A percentile compares a stretch with the other conserved stretches of the same genome.
Conservation (phyloP, 2,113 vertebrate species). For the Orycteropus afer region DNA sequence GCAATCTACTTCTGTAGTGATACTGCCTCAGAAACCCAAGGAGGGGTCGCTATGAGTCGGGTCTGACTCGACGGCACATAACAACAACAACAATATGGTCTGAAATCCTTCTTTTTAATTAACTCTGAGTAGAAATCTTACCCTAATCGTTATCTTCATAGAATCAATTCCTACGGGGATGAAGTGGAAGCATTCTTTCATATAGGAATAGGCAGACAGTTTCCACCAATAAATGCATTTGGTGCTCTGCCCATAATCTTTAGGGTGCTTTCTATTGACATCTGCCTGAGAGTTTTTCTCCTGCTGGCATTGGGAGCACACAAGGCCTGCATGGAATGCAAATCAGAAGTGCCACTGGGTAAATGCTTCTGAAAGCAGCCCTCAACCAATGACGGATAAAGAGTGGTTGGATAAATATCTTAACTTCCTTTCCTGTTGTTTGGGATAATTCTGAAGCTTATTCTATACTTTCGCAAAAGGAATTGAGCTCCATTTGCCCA, state of each 20-base stretch:
- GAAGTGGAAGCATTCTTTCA: neutral
- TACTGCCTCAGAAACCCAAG: too few species aligned
- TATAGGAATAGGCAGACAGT: neutral
- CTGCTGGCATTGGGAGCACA: neutral
- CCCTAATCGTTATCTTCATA: neutral
- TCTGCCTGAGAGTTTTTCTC: neutral
- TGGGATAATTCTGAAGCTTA: neutral
- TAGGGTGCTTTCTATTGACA: neutral
- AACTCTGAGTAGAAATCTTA: neutral
- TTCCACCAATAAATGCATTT: neutral
- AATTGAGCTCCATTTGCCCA: neutral
- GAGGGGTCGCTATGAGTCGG: too few species aligned
- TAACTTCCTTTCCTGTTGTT: neutral
- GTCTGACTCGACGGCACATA: too few species aligned
- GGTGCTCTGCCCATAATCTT: neutral
- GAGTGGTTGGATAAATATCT: neutral
- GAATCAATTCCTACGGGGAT: neutral
- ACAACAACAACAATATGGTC: too few species aligned
- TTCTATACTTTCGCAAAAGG: neutral
- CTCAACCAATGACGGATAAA: neutral
- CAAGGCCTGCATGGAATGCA: neutral
- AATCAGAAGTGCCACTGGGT: neutral
- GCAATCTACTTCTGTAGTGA: too few species aligned
- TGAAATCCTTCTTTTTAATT: neutral
- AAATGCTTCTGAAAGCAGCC: neutral